Evolutionary conservation across 2,797 vertebrate genomes (phyloP).

Genomic region (Moxostoma hubbsi): DNA sequence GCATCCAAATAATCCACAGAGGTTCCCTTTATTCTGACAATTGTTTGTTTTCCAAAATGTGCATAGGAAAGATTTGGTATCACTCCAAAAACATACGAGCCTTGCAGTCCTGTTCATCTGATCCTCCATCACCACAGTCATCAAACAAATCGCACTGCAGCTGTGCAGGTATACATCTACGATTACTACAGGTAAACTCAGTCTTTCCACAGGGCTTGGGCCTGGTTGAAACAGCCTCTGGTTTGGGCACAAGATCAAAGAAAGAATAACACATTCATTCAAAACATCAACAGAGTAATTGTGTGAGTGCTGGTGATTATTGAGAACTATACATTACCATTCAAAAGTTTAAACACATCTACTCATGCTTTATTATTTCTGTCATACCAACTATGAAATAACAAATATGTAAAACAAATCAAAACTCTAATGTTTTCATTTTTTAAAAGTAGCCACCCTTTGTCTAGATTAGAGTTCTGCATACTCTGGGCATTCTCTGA

Average conservation of each 20-base stretch:
- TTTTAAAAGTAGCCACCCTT: too few relatives aligned
- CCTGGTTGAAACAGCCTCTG: slow-evolving; percentile 82
- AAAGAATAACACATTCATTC: slow-evolving; percentile 9
- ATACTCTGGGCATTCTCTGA: too few relatives aligned
- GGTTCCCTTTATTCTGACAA: not conserved
- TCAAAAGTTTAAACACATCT: too few relatives aligned
- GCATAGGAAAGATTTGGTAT: not conserved
- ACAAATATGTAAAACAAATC: too few relatives aligned
- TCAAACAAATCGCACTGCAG: slow-evolving; percentile 92
- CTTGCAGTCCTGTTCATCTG: slow-evolving; percentile 93
- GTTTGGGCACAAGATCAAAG: slow-evolving; percentile 52
- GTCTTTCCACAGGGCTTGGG: slow-evolving; percentile 91
- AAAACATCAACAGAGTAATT: not conserved
- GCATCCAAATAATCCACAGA: not conserved
- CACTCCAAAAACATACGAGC: slow-evolving; percentile 79
- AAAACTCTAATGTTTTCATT: too few relatives aligned
- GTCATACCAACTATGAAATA: too few relatives aligned
- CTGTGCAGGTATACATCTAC: slow-evolving; percentile 85
- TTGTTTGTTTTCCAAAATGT: slow-evolving; percentile 10
- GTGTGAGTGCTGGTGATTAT: slow-evolving; percentile 14
- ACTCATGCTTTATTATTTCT: too few relatives aligned
- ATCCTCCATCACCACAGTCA: slow-evolving; percentile 93
- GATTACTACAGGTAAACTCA: slow-evolving; percentile 91
- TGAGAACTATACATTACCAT: not conserved
- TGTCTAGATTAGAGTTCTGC: too few relatives aligned